Base-by-base conservation (phyloP, 2,888 invertebrate genomes). In the Andrena bicolor region DNA sequence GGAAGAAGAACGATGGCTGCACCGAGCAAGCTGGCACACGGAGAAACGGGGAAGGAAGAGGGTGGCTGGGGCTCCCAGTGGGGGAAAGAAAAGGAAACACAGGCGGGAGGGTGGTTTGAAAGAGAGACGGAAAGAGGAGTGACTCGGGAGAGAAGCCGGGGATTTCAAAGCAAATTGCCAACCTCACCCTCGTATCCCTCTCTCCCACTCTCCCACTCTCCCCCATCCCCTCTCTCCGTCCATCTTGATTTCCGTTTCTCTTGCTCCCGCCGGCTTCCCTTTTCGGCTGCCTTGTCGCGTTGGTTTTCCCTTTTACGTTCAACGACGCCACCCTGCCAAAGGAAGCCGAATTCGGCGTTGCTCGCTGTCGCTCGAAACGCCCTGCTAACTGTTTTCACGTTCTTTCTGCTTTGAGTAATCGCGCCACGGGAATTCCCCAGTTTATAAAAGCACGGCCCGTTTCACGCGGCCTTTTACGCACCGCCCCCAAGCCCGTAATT, bases 121-220 rank as follows among this genome's bases (percentile, higher is more conserved):
- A 69, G 73, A 78, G 72, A 78, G 66, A 66, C 53, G 56, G 83
- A 58, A 70, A 73, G 75, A 84, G 32, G 48, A 79, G 64, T 63
- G 83, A 82, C 75, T 84, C 64, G 7, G 53, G 51, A 48, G 78
- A 78, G 85, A 82, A 85, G 70, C 81, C 79, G 70, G 65, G 83
- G 84, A 88, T 88, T 90, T 89, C 86, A 86, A 89, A 88, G 89
- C 88, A 88, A 89, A 89, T 89, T 90, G 88, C 88, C 83, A 90
- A 84, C 82, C 72, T 80, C 76, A 71, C 77, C 81, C 76, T 71
- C 80, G 32, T 68, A 61, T 35, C 53, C 30, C 65, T 20, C 35
- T 61, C 23, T 5, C 41, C 56, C 58, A 72, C 48, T 26, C 32
- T 35, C n/a, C n/a, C n/a, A n/a, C n/a, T n/a, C n/a, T n/a, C 26